A percentile compares a stretch with the other conserved stretches of the same genome.
These are phyloP conservation scores for Ommatoiulus sabulosus DNA, from an alignment of 2,888 invertebrate species.

Conservation along the genomic window DNA sequence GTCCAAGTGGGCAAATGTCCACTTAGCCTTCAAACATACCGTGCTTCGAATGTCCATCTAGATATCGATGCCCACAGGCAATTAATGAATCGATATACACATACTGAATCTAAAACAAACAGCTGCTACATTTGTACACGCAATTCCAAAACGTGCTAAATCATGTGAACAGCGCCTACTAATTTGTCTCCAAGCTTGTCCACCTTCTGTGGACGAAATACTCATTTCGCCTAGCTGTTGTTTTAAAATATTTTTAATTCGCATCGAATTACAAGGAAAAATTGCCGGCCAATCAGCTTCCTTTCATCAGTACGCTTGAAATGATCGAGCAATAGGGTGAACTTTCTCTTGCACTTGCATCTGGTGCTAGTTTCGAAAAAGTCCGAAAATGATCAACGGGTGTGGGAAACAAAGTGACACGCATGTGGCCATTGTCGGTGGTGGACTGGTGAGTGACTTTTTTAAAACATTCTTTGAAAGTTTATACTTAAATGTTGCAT, in stretches of 20 bases:
- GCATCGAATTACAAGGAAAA: neutral
- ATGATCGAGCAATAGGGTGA: neutral
- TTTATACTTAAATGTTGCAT: neutral
- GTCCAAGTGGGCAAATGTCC: neutral
- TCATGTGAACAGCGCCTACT: neutral
- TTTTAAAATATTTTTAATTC: neutral
- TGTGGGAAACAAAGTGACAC: neutral
- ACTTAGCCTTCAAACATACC: too few relatives aligned
- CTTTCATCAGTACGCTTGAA: neutral
- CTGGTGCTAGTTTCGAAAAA: neutral
- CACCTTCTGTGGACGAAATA: too few relatives aligned
- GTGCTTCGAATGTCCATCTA: neutral
- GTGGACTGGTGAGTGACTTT: conserved; percentile 54
- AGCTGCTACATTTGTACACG: too few relatives aligned
- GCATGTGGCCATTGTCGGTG: conserved; percentile 53
- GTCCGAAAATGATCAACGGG: neutral
- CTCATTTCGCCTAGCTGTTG: too few relatives aligned
- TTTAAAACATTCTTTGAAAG: neutral
- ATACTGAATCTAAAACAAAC: neutral
- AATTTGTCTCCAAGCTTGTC: too few relatives aligned
- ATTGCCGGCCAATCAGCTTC: neutral
- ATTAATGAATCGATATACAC: too few relatives aligned
- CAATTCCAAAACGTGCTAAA: neutral
- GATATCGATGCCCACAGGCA: neutral
- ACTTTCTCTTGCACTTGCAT: neutral